These are phyloP conservation scores for Lagodon rhomboides DNA, from an alignment of 2,797 vertebrate genomes.

Conservation along the genomic window DNA sequence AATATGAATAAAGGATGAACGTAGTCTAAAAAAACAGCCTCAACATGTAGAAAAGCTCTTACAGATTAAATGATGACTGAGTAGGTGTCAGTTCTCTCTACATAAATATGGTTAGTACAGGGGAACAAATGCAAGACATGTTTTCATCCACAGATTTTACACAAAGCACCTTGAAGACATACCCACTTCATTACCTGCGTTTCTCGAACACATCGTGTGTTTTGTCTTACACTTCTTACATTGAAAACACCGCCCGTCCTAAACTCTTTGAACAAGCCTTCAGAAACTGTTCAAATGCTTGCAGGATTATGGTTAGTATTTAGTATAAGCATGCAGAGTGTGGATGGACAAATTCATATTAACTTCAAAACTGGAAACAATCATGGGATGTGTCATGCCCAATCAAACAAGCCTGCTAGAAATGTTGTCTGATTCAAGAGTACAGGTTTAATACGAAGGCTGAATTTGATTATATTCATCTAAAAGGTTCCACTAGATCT, in stretches of 20 bases:
- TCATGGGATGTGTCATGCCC: background rate
- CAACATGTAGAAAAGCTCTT: background rate
- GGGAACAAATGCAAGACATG: constrained; percentile 12
- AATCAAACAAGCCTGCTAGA: background rate
- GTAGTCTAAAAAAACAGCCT: background rate
- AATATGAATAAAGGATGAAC: constrained; percentile 15
- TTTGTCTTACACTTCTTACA: background rate
- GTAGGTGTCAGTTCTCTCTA: background rate
- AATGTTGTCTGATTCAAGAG: constrained; percentile 10
- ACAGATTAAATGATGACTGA: constrained; percentile 3
- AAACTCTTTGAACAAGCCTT: background rate
- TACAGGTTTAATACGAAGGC: constrained; percentile 20
- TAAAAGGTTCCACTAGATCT: constrained; percentile 43
- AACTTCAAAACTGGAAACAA: background rate
- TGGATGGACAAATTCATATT: background rate
- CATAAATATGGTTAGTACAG: constrained; percentile 7
- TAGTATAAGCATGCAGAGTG: constrained; percentile 48
- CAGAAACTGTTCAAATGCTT: background rate
- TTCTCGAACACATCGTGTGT: background rate
- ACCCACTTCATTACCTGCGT: background rate
- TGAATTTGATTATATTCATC: constrained; percentile 23
- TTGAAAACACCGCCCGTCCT: background rate
- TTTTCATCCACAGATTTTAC: background rate
- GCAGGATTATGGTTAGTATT: constrained; percentile 24
- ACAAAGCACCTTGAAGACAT: constrained; percentile 22